A percentile compares a stretch with the other conserved stretches of the same genome.
phyloP scores from a whole-genome alignment of 1,140 invertebrate genomes.

The Cotesia glomerata region DNA sequence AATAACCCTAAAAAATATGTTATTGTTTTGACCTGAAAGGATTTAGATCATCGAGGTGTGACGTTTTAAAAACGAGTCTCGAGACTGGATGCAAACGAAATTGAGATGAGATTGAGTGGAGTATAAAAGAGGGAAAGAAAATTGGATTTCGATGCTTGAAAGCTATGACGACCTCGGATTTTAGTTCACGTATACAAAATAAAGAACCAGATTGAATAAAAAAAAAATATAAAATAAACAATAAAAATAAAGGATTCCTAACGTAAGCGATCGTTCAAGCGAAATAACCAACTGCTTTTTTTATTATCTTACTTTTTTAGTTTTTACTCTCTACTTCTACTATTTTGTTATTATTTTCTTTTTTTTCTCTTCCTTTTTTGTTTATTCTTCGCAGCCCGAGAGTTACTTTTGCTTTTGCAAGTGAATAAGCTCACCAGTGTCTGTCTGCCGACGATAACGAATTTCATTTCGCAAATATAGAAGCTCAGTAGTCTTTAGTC shows the following conservation, averaged over 20 bases:
- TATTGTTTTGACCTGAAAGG: background rate
- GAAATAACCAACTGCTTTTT: slow-evolving; percentile 12
- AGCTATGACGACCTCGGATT: background rate
- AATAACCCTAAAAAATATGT: no score
- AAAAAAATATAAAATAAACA: background rate
- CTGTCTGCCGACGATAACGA: slow-evolving; percentile 22
- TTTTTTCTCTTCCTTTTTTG: background rate
- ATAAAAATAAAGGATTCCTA: slow-evolving; percentile 2
- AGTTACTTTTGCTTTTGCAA: background rate
- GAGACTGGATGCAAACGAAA: background rate
- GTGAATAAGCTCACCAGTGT: slow-evolving; percentile 8
- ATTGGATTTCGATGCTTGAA: slow-evolving; percentile 12
- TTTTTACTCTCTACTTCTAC: background rate
- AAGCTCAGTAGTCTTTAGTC: background rate
- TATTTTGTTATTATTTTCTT: background rate
- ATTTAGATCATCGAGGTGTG: background rate
- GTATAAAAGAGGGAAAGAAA: background rate
- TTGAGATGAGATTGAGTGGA: background rate
- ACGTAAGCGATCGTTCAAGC: background rate
- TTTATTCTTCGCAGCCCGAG: background rate
- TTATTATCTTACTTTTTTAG: background rate
- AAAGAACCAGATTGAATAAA: background rate
- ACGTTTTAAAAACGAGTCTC: background rate
- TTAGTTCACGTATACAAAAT: background rate
- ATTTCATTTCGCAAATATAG: slow-evolving; percentile 10